phyloP scores from a whole-genome alignment of 2,113 vertebrate species.

The Cryptomyrus ogoouensis region DNA sequence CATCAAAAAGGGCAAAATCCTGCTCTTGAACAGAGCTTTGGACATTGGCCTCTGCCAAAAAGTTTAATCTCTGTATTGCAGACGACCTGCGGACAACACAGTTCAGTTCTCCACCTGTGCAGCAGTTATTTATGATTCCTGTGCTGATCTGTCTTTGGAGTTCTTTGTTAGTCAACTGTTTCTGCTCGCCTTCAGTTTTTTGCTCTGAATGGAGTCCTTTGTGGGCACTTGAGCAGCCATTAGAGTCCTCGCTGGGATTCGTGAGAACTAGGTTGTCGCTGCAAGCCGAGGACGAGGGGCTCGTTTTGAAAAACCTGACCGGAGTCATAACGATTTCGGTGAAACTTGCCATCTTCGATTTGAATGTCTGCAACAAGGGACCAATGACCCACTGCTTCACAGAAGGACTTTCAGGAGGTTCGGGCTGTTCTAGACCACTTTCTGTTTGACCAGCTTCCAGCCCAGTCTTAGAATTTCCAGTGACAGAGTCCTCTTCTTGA shows the following conservation, averaged over 20 bases:
- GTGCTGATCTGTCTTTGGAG: background rate
- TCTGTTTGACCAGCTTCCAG: background rate
- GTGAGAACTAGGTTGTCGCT: background rate
- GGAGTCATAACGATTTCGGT: slow-evolving; percentile 82
- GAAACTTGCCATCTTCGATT: slow-evolving; percentile 80
- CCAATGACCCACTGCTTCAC: slow-evolving; percentile 67
- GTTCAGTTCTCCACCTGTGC: background rate
- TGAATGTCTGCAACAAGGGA: slow-evolving; percentile 73
- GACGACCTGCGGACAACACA: slow-evolving; percentile 2
- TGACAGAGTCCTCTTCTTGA: background rate
- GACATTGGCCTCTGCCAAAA: slow-evolving; percentile 29
- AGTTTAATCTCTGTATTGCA: slow-evolving; percentile 34
- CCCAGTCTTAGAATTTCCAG: slow-evolving; percentile 8
- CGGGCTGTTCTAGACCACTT: background rate
- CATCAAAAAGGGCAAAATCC: slow-evolving; percentile 1
- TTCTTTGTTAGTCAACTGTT: background rate
- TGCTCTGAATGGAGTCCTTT: background rate
- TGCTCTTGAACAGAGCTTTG: background rate
- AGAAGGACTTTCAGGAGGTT: slow-evolving; percentile 29
- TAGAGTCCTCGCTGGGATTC: background rate
- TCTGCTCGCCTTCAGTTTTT: background rate
- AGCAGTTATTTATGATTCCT: background rate
- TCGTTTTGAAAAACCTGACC: slow-evolving; percentile 56
- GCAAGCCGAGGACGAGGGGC: slow-evolving; percentile 9
- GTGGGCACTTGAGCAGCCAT: background rate